phyloP scores from a whole-genome alignment of 2,797 vertebrate genomes.

The Notamacropus eugenii region DNA sequence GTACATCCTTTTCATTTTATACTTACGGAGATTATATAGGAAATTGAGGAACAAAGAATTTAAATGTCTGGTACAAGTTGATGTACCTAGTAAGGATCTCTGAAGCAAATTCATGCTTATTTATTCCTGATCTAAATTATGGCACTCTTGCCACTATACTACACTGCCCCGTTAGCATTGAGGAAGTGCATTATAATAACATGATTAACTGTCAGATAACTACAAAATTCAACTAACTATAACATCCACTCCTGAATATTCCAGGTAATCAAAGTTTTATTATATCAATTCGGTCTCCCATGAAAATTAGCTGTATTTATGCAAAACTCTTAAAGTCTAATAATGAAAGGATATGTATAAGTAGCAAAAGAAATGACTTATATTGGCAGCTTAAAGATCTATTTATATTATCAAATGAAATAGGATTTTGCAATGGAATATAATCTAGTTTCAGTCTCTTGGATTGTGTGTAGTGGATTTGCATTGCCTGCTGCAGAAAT shows the following conservation, averaged over 20 bases:
- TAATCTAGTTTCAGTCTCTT: neutral
- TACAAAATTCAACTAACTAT: neutral
- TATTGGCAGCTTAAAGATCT: neutral
- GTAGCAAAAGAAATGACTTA: neutral
- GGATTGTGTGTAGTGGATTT: neutral
- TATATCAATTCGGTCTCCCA: neutral
- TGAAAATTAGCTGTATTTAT: neutral
- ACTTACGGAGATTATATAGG: neutral
- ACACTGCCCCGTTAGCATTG: neutral
- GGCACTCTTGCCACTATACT: neutral
- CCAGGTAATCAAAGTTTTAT: neutral
- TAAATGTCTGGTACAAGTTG: neutral
- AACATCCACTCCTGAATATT: neutral
- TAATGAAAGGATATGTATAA: neutral
- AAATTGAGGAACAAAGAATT: neutral
- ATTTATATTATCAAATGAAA: neutral
- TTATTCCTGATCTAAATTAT: neutral
- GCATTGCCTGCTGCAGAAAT: neutral
- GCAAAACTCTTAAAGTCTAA: neutral
- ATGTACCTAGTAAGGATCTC: neutral
- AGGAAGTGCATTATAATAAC: neutral
- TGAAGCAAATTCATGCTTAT: neutral
- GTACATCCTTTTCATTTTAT: neutral
- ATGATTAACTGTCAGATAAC: neutral
- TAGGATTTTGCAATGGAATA: neutral